Evolutionary conservation across 92 coral and sea anemone species (phyloP).

Genomic region (Epizoanthus stellaris): DNA sequence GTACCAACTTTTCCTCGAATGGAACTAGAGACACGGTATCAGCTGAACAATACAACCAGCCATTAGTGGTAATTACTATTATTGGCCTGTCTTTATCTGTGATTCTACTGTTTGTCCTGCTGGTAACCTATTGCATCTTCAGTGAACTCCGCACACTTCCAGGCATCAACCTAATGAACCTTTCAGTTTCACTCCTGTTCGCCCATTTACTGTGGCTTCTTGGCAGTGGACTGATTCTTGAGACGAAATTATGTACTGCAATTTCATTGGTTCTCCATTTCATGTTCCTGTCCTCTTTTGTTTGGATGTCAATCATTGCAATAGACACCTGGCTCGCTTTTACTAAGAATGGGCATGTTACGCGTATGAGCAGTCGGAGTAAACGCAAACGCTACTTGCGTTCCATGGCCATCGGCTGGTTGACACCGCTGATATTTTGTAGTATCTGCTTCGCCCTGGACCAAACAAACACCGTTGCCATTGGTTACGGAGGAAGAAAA

Average conservation of each 20-base stretch:
- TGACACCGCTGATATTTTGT: conserved; percentile 61
- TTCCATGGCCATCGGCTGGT: conserved; percentile 67
- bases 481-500: conserved; percentile 66
- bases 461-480: conserved; percentile 52
- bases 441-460: conserved; percentile 60
- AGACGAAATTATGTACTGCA: conserved; percentile 36
- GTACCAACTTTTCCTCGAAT: conserved; percentile 42
- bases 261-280: conserved; percentile 57
- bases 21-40: not conserved
- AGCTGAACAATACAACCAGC: not conserved
- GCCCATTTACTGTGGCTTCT: conserved; percentile 62
- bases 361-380: conserved; percentile 30
- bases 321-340: conserved; percentile 73
- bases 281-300: conserved; percentile 60
- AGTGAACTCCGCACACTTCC: conserved; percentile 71
- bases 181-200: conserved; percentile 39
- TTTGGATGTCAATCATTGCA: conserved; percentile 71
- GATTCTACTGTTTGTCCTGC: conserved; percentile 33
- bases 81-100: conserved; percentile 57
- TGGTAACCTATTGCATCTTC: conserved; percentile 60
- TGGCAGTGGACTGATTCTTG: conserved; percentile 43
- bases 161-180: conserved; percentile 64
- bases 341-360: conserved; percentile 38
- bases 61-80: conserved; percentile 22
- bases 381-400: conserved; percentile 57